A percentile compares a stretch with the other conserved stretches of the same genome.
These are phyloP conservation scores for Bergia puertoricense DNA, from an alignment of 92 coral and sea anemone genomes.

Conservation along the genomic window DNA sequence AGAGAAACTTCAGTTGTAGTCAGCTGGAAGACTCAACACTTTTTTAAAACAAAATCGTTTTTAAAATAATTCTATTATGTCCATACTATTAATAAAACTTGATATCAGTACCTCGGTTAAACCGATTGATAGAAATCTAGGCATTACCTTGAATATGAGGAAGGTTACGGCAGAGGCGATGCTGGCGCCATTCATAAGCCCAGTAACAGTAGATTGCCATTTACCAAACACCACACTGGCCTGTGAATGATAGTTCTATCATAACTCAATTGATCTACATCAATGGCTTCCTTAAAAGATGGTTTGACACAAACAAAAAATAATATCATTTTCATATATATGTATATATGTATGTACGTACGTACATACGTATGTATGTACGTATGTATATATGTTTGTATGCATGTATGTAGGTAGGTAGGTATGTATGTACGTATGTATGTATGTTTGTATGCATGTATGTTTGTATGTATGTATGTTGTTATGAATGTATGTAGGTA, in stretches of 20 bases:
- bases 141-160: slow-evolving; percentile 40
- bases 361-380: not conserved
- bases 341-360: not conserved
- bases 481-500: too few relatives aligned
- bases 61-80: too few relatives aligned
- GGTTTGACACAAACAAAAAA: too few relatives aligned
- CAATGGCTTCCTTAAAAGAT: not conserved
- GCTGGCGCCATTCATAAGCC: slow-evolving; percentile 24
- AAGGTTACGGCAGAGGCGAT: slow-evolving; percentile 39
- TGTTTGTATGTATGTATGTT: too few relatives aligned
- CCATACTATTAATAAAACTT: too few relatives aligned
- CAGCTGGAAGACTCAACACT: too few relatives aligned
- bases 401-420: not conserved
- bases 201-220: slow-evolving; percentile 30
- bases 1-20: too few relatives aligned
- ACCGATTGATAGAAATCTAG: not conserved
- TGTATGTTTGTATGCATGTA: too few relatives aligned
- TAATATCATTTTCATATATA: not conserved
- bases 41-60: too few relatives aligned
- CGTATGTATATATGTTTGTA: too few relatives aligned
- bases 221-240: slow-evolving; percentile 37
- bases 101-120: not conserved
- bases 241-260: not conserved
- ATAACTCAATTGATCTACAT: too few relatives aligned
- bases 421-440: too few relatives aligned